Evolutionary conservation across 2,113 vertebrate species (phyloP), one percentile per base, ranked within the genome.

Genomic region (Nesoenas mayeri): DNA sequence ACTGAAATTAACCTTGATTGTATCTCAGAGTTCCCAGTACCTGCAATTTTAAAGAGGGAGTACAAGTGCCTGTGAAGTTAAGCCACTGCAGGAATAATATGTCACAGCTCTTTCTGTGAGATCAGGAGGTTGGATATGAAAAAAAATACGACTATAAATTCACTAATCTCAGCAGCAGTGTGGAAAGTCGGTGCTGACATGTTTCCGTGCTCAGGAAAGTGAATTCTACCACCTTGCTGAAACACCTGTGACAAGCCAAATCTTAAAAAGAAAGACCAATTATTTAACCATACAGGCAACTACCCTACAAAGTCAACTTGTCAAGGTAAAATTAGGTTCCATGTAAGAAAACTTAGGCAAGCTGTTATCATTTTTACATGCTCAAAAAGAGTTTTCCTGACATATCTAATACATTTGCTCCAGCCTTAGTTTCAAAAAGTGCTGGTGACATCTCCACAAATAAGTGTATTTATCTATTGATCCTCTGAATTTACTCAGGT

Each of bases 1-100:
- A 57, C 58, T 71, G 71, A 88, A 73, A 51, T 51, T 94, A 93
- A 96, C 83, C 77, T 80, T 89, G 85, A 62, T 77, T 67, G 26
- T 87, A 69, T 89, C 90, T 80, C 69, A 32, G 72, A 91, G 77
- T 62, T 93, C 53, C 50, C 36, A 67, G 44, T 29, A 84, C 47
- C 25, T 70, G 42, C 75, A 61, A 51, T 6, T 53, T 71, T 66
- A 61, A 64, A 53, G 61, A 71, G 28, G 19, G 79, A 29, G 25
- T 4, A 61, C 5, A 3, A 65, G 60, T 42, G 31, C 64, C 67
- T 74, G 26, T 34, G 57, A 65, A 61, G 32, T 65, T 73, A 48
- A 85, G 53, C 31, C 36, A 38, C 53, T 66, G 56, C 61, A 82
- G 32, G 7, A 93, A 32, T 79, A 85, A 34, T 44, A 77, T 56